Conservation (phyloP, 2,888 invertebrate species). For the Phragmatobia fuliginosa region DNA sequence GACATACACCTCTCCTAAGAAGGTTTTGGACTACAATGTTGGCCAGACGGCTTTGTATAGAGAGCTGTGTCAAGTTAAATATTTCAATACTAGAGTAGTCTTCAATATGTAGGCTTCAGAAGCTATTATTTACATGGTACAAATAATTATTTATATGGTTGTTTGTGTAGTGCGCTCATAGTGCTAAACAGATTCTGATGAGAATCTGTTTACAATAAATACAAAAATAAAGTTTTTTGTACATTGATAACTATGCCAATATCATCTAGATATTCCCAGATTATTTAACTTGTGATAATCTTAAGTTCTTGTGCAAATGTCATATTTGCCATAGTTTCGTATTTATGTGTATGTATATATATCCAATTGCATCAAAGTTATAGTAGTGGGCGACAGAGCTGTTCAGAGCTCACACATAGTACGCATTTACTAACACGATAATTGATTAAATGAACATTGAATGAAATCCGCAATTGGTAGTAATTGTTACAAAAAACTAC, state of each 20-base stretch:
- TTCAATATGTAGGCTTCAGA: too few species aligned
- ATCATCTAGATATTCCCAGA: slow-evolving; percentile 20
- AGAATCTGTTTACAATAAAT: background rate
- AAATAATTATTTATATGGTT: background rate
- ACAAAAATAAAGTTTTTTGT: background rate
- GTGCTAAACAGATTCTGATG: slow-evolving; percentile 8
- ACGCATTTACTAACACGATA: slow-evolving; percentile 47
- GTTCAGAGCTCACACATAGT: slow-evolving; percentile 21
- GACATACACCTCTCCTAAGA: too few species aligned
- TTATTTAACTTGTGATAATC: slow-evolving; percentile 37
- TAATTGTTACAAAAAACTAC: slow-evolving; percentile 67
- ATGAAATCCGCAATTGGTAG: slow-evolving; percentile 71
- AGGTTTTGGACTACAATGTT: too few species aligned
- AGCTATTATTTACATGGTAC: too few species aligned
- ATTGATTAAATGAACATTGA: slow-evolving; percentile 67
- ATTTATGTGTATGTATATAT: slow-evolving; percentile 24
- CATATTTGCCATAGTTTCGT: slow-evolving; percentile 13
- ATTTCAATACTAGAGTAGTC: too few species aligned
- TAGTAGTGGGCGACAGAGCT: slow-evolving; percentile 11
- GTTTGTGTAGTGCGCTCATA: background rate
- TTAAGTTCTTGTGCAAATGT: slow-evolving; percentile 15
- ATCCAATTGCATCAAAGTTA: slow-evolving; percentile 16
- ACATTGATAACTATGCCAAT: slow-evolving; percentile 4
- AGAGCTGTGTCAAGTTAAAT: too few species aligned
- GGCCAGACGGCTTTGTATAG: too few species aligned